Percentiles rank a stretch among this genome's conserved stretches.
Conservation (phyloP, 2,113 vertebrate species). For the Girardinichthys multiradiatus region DNA sequence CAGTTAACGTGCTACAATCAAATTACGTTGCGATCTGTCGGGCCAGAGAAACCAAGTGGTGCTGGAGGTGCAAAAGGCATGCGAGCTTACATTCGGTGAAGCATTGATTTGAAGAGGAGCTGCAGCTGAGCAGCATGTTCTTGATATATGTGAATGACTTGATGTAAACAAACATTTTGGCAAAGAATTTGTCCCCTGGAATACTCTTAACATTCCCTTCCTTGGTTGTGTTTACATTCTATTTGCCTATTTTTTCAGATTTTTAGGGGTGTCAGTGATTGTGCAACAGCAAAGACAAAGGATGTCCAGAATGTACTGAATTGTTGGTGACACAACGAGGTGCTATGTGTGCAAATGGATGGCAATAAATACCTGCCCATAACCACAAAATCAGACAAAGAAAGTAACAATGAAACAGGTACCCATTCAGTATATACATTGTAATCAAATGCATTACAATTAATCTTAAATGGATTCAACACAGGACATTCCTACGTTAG, state of each 20-base stretch:
- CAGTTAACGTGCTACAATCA: slow-evolving; percentile 75
- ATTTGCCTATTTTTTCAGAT: slow-evolving; percentile 45
- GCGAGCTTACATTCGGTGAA: slow-evolving; percentile 78
- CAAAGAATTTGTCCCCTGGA: slow-evolving; percentile 36
- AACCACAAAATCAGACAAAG: slow-evolving; percentile 59
- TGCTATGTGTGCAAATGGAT: slow-evolving; percentile 53
- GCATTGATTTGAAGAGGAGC: slow-evolving; percentile 53
- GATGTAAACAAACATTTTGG: slow-evolving; percentile 62
- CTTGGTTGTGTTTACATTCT: slow-evolving; percentile 67
- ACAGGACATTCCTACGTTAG: slow-evolving; percentile 71
- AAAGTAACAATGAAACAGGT: slow-evolving; percentile 64
- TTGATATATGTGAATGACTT: slow-evolving; percentile 44
- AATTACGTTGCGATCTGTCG: slow-evolving; percentile 51
- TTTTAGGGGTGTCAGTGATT: slow-evolving; percentile 52
- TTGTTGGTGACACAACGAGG: slow-evolving; percentile 22
- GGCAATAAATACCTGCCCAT: slow-evolving; percentile 60
- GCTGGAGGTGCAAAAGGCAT: slow-evolving; percentile 76
- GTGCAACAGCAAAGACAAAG: slow-evolving; percentile 65
- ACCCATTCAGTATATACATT: slow-evolving; percentile 76
- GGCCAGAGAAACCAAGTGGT: slow-evolving; percentile 38
- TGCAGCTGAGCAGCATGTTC: slow-evolving; percentile 65
- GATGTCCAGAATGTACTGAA: slow-evolving; percentile 40
- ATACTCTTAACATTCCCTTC: slow-evolving; percentile 47
- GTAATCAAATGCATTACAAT: slow-evolving; percentile 69
- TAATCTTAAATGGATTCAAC: slow-evolving; percentile 64